Evolutionary conservation across 2,888 invertebrate genomes (phyloP), one percentile per base, ranked within the genome.

Genomic region (Pecten maximus): DNA sequence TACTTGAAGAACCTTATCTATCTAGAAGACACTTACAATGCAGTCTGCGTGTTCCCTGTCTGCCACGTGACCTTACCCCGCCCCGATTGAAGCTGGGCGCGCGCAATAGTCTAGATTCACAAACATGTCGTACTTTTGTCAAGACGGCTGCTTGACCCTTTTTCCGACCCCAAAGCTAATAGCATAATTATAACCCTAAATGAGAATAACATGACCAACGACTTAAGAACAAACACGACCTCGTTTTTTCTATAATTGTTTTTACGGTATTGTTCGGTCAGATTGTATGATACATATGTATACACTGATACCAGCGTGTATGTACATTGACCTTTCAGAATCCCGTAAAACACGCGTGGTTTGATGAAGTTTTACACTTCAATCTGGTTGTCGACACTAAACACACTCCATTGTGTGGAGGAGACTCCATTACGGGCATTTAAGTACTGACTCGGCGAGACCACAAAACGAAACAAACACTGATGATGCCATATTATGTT

Each of bases 1-100:
- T 74, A 74, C 74, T 74, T 74, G n/a, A 74, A 74, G 74, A 10
- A 35, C 74, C 35, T 74, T 74, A 74, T 74, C 74, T 74, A 74
- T 74, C 28, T 19, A 74, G 35, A 74, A n/a, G n/a, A 60, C 60
- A 60, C 60, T 60, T 60, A 19, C n/a, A n/a, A n/a, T n/a, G n/a
- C n/a, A n/a, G 15, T 19, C 50, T 19, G 50, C 23, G 23, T 54
- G 50, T 54, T 60, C 28, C 60, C n/a, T 60, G 74, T 74, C 74
- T 74, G 74, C 12, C 74, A 74, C 74, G 74, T 74, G 74, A 74
- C 74, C 0, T 23, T 35, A 35, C 35, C 74, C 16, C 35, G 74
- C 74, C 74, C 74, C 54, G 54, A 8, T 23, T 54, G 54, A n/a
- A 54, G 54, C 54, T 19, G 48, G 74, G 74, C 74, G 74, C 74